Conservation (phyloP, 37 sponge, comb jelly and placozoan genomes). For the Chondrosia reniformis region DNA sequence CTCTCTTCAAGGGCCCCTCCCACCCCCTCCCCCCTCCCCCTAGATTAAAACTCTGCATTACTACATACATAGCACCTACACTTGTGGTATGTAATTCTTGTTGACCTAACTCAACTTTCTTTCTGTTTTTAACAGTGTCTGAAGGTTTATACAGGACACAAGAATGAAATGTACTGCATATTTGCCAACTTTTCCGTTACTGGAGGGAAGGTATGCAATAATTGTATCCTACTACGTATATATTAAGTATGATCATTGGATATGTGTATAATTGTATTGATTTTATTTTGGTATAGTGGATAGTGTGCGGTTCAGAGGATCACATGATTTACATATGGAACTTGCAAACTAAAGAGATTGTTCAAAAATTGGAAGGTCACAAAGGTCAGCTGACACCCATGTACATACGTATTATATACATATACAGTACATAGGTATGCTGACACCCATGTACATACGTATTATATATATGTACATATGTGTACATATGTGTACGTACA, state of each 20-base stretch:
- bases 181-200: constrained; percentile 99
- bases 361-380: constrained; percentile 93
- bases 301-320: constrained; percentile 95
- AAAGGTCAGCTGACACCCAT: constrained; percentile 39
- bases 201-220: constrained; percentile 80
- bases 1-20: background rate
- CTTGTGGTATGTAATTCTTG: too few species aligned
- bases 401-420: background rate
- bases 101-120: too few species aligned
- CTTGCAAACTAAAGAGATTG: constrained; percentile 94
- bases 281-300: constrained; percentile 70
- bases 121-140: constrained; percentile 56
- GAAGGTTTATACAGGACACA: constrained; percentile 94
- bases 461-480: background rate
- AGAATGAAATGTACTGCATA: constrained; percentile 94
- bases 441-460: too few species aligned
- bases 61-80: too few species aligned
- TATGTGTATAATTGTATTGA: too few species aligned
- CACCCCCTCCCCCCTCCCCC: background rate
- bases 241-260: too few species aligned
- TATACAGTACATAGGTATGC: background rate
- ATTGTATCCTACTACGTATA: too few species aligned
- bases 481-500: background rate
- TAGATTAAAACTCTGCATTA: background rate
- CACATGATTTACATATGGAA: constrained; percentile 98